Evolutionary conservation across 2,888 invertebrate species (phyloP).

Genomic region (Rhogogaster chlorosoma): DNA sequence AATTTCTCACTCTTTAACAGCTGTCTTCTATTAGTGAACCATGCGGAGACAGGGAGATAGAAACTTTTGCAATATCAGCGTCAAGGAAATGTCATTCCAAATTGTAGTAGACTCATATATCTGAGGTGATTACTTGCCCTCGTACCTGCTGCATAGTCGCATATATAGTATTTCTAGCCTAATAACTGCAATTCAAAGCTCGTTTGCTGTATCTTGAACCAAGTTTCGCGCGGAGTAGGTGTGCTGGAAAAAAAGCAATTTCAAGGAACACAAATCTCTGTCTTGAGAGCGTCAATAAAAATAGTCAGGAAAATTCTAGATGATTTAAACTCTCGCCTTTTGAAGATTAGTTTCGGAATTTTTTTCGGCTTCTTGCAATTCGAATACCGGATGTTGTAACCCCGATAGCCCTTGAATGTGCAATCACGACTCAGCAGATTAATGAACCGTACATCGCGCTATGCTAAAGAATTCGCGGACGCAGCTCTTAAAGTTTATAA

Average conservation of each 20-base stretch:
- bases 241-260: neutral
- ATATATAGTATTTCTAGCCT: neutral
- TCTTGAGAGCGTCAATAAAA: neutral
- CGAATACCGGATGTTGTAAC: too few relatives aligned
- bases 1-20: neutral
- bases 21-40: neutral
- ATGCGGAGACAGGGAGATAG: neutral
- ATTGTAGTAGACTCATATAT: neutral
- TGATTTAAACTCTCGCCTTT: neutral
- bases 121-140: neutral
- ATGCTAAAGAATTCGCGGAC: too few relatives aligned
- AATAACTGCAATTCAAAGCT: neutral
- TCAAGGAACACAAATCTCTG: neutral
- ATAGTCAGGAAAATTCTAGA: neutral
- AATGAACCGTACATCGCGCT: too few relatives aligned
- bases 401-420: too few relatives aligned
- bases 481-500: too few relatives aligned
- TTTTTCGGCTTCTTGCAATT: too few relatives aligned
- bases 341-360: neutral
- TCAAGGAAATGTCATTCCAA: neutral
- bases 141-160: neutral
- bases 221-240: neutral
- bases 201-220: neutral
- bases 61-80: conserved; percentile 26
- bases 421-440: too few relatives aligned